These are phyloP conservation scores for Pyrochroa serraticornis DNA, from an alignment of 2,888 invertebrate species.

Conservation along the genomic window DNA sequence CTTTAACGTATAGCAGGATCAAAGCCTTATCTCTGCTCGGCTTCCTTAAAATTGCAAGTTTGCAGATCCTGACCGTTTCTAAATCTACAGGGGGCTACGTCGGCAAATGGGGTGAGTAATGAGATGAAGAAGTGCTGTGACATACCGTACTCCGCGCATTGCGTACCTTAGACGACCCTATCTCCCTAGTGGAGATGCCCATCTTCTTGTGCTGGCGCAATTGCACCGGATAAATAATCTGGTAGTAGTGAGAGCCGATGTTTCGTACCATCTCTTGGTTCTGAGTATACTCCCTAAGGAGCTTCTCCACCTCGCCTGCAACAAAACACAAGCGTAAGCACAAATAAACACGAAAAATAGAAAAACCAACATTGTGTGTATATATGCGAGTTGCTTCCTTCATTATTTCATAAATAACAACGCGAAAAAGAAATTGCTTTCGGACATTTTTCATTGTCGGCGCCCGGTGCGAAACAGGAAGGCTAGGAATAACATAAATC, in stretches of 20 bases:
- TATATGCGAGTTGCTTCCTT: conserved; percentile 35
- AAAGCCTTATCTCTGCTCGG: no score
- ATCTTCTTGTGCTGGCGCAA: conserved; percentile 93
- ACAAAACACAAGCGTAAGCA: conserved; percentile 37
- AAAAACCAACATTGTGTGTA: conserved; percentile 36
- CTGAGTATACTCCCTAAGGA: conserved; percentile 88
- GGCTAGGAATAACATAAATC: conserved; percentile 43
- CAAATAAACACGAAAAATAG: conserved; percentile 20
- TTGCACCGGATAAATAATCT: conserved; percentile 94
- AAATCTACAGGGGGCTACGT: conserved; percentile 6
- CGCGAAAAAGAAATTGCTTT: conserved; percentile 38
- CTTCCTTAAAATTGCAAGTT: no score
- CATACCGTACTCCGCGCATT: conserved; percentile 66
- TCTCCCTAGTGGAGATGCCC: conserved; percentile 93
- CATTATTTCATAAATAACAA: conserved; percentile 45
- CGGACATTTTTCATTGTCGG: conserved; percentile 44
- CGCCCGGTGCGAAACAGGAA: conserved; percentile 40
- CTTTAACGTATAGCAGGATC: no score
- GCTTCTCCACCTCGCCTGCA: conserved; percentile 88
- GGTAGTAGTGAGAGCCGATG: conserved; percentile 90
- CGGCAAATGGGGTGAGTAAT: conserved; percentile 28
- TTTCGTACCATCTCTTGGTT: conserved; percentile 91
- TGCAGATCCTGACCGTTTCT: no score
- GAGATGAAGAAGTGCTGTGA: conserved; percentile 55
- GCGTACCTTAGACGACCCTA: conserved; percentile 85